These are phyloP conservation scores for Iselma pallidipennis DNA, from an alignment of 2,888 invertebrate genomes.

Conservation along the genomic window DNA sequence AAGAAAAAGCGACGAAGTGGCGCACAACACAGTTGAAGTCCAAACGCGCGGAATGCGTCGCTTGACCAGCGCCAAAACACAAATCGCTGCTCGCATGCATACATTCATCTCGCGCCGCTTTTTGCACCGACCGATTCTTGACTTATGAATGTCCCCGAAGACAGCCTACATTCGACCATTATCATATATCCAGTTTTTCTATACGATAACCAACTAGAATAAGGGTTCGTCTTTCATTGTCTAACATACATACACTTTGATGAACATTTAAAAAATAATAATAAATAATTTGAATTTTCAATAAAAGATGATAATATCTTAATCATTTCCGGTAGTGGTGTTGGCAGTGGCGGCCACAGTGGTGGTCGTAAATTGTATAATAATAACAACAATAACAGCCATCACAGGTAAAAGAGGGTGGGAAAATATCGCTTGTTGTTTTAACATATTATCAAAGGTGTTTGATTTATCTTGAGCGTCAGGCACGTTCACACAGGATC, in stretches of 20 bases:
- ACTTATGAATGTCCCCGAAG: slow-evolving; percentile 49
- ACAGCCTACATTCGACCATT: slow-evolving; percentile 39
- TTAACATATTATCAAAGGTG: background rate
- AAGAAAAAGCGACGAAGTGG: slow-evolving; percentile 36
- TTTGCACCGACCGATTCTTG: slow-evolving; percentile 38
- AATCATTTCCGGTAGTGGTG: background rate
- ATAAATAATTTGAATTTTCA: too few species aligned
- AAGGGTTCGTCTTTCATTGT: background rate
- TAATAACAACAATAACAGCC: background rate
- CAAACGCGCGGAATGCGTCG: slow-evolving; percentile 53
- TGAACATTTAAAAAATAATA: too few species aligned
- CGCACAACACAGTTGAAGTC: slow-evolving; percentile 35
- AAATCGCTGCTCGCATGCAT: slow-evolving; percentile 53
- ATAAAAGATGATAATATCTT: background rate
- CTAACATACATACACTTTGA: too few species aligned
- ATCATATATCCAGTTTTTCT: slow-evolving; percentile 22
- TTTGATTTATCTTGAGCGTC: slow-evolving; percentile 19
- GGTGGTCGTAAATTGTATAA: background rate
- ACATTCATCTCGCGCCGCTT: slow-evolving; percentile 53
- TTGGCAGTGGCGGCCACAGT: background rate
- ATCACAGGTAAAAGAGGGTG: background rate
- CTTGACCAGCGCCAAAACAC: slow-evolving; percentile 55
- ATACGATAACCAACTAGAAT: background rate
- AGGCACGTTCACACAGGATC: slow-evolving; percentile 26
- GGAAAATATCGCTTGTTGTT: background rate